Base-by-base conservation (phyloP, 1,140 invertebrate species). In the Epicauta chinensis region DNA sequence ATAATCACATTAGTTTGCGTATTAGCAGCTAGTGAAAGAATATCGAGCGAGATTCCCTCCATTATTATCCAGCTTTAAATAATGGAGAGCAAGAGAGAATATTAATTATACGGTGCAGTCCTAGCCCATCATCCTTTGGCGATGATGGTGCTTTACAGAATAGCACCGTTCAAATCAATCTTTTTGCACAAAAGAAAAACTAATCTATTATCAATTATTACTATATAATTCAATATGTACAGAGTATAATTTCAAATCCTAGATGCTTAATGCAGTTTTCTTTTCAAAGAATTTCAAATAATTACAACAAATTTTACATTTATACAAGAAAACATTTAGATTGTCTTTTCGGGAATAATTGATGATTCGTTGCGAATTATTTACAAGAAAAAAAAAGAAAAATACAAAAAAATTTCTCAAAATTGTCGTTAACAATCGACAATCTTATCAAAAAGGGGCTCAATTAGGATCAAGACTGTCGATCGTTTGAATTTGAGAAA, bases 221-320 rank as follows among this genome's bases (percentile, higher is more conserved):
- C 7, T 23, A 36, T 36, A 7, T 12, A 32, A 32, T 36, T 36
- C 4, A 36, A 36, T 36, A 36, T 12, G 34, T 14, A 12, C 35
- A 37, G 15, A 15, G 12, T 13, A 37, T 37, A 13, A 15, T 13
- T 55, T 64, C 62, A 64, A 64, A 64, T 64, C 62, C 62, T 64
- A 61, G 57, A 56, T 61, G 62, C 62, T 60, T 59, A 56, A 60
- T 61, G 60, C 59, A 61, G 59, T 60, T 58, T 41, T 46, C n/a
- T n/a, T n/a, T n/a, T n/a, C n/a, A n/a, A n/a, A 53, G 52, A 52
- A 30, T 48, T 31, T 13, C 1, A 51, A 30, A 51, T 44, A 58
- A 37, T 48, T 51, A 51, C 23, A 43, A 42, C 42, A 39, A 41
- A 23, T 23, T 23, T n/a, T n/a, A n/a, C n/a, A 23, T 23, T 23